These are phyloP conservation scores for Nasua narica DNA, from an alignment of 2,797 vertebrate genomes.

Conservation along the genomic window DNA sequence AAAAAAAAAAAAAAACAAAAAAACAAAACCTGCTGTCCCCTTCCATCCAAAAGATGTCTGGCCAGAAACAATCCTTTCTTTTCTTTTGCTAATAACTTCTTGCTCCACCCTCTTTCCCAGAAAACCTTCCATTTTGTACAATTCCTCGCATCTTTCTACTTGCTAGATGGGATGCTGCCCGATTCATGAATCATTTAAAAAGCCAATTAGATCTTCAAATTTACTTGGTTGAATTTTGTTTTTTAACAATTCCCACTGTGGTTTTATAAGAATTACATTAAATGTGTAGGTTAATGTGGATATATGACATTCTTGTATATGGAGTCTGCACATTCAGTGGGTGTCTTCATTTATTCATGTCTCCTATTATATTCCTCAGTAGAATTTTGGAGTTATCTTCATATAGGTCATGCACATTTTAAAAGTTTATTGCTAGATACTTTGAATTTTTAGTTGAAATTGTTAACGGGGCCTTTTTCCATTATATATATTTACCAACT, in stretches of 20 bases:
- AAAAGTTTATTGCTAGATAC: constrained; percentile 12
- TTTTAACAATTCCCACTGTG: background rate
- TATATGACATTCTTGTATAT: background rate
- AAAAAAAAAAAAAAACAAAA: background rate
- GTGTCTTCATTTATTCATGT: constrained; percentile 12
- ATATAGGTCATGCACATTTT: constrained; percentile 16
- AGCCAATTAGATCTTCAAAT: background rate
- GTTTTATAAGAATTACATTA: constrained; percentile 38
- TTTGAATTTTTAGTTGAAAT: constrained; percentile 44
- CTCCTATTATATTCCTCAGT: background rate
- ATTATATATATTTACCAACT: constrained; percentile 43
- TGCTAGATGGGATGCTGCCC: background rate
- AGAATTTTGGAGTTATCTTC: constrained; percentile 19
- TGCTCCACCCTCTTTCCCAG: background rate
- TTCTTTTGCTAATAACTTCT: background rate
- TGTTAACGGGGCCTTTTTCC: constrained; percentile 32
- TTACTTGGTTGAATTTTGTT: background rate
- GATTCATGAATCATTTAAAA: background rate
- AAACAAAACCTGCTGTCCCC: background rate
- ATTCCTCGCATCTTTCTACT: background rate
- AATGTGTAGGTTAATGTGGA: background rate
- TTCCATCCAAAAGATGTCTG: background rate
- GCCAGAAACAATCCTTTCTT: background rate
- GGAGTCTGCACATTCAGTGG: background rate
- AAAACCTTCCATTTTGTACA: background rate